Evolutionary conservation across 2,888 invertebrate species (phyloP).

Genomic region (Busseola fusca): DNA sequence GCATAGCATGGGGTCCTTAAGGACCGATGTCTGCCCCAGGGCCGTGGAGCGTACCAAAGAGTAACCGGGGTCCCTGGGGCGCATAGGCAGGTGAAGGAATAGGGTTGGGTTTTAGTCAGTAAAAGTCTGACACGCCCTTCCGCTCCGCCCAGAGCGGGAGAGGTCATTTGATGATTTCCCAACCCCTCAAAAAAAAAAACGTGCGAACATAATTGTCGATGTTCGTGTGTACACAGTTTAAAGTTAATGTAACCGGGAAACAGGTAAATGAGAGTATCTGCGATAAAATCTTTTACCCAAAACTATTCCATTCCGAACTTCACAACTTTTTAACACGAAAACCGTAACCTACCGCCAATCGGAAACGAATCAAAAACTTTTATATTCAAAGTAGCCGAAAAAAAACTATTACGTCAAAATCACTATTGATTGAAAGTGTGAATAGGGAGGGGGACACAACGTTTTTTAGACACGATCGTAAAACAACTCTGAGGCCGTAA

Average conservation of each 20-base stretch:
- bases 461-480: slow-evolving; percentile 58
- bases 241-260: neutral
- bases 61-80: too few relatives aligned
- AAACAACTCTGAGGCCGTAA: slow-evolving; percentile 60
- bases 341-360: slow-evolving; percentile 36
- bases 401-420: slow-evolving; percentile 51
- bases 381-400: slow-evolving; percentile 50
- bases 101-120: too few relatives aligned
- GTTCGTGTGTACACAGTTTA: too few relatives aligned
- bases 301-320: slow-evolving; percentile 40
- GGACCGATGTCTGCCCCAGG: too few relatives aligned
- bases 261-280: slow-evolving; percentile 19
- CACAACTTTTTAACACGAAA: slow-evolving; percentile 49
- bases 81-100: too few relatives aligned
- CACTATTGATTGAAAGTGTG: slow-evolving; percentile 56
- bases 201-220: too few relatives aligned
- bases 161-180: too few relatives aligned
- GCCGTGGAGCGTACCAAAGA: too few relatives aligned
- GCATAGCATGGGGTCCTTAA: too few relatives aligned
- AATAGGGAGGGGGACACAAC: slow-evolving; percentile 35
- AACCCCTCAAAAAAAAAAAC: too few relatives aligned
- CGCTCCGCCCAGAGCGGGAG: too few relatives aligned
- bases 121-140: too few relatives aligned
- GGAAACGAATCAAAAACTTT: slow-evolving; percentile 59
- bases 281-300: slow-evolving; percentile 44